Base-by-base conservation (phyloP, 2,888 invertebrate genomes). In the Leptogaster cylindrica region DNA sequence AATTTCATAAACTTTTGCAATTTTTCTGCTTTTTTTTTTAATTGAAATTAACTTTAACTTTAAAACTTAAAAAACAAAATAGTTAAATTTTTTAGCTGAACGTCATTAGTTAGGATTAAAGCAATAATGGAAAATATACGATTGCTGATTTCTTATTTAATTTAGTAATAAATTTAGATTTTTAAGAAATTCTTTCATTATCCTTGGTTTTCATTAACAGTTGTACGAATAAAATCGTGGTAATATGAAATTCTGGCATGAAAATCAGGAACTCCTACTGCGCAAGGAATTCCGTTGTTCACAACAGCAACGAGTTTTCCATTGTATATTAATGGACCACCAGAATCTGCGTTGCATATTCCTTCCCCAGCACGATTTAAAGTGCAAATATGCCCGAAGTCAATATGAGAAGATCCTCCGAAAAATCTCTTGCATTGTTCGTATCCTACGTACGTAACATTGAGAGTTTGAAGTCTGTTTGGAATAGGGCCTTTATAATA, bases 311-410 rank as follows among this genome's bases (percentile, higher is more conserved):
- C 78, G 48, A 81, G 63, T 12, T 74, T 74, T 1, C 76, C 77
- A n/a, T 74, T 48, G 5, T 72, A 65, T 20, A 76, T 73, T 44
- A 80, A 65, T 0, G 80, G 78, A 3, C 77, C 78, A 10, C 81
- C 80, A 10, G 75, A 74, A 64, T 80, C 80, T 2, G 79, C 69
- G 50, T 51, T 51, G 51, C 78, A 78, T 31, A 75, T 83, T 0
- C 87, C 87, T 68, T 83, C 81, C 0, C 86, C 86, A 0, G 78
- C 77, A 23, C 81, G 78, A 0, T 81, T 82, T 12, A 84, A 75
- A 0, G 87, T 85, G 70, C 87, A 87, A 20, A 87, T 78, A 72
- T 87, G 86, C 0, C 86, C 83, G 18, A 82, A 76, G 71, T 83
- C 86, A 0, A 86, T 82, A 0, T 82, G 81, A 48, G 80, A 77